Conservation (phyloP, 2,797 vertebrate species). For the Pseudotriccus pelzelni region DNA sequence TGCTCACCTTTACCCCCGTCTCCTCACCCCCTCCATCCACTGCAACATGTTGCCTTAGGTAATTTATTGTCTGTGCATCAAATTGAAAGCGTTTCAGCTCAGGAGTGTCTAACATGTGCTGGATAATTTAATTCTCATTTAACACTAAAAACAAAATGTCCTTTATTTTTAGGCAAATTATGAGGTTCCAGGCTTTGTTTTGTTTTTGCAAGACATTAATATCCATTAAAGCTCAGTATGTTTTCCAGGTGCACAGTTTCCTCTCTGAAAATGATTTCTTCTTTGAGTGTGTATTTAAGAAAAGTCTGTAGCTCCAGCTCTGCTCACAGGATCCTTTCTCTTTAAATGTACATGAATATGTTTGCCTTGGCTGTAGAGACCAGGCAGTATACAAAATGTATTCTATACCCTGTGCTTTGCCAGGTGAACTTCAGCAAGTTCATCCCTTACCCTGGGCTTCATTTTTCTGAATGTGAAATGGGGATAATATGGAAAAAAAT, state of each 20-base stretch:
- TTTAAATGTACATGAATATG: background rate
- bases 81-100: background rate
- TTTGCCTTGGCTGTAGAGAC: conserved; percentile 44
- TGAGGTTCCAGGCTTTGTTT: conserved; percentile 36
- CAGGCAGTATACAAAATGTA: background rate
- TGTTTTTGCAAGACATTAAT: conserved; percentile 36
- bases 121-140: conserved; percentile 30
- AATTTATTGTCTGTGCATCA: conserved; percentile 27
- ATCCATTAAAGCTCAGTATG: conserved; percentile 7
- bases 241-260: conserved; percentile 44
- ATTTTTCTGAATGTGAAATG: background rate
- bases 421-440: conserved; percentile 32
- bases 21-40: background rate
- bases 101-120: background rate
- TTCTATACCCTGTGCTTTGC: background rate
- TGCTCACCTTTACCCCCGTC: background rate
- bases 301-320: background rate
- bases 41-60: background rate
- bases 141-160: conserved; percentile 33
- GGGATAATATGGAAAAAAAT: background rate
- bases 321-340: conserved; percentile 41
- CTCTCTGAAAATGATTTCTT: background rate
- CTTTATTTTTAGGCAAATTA: conserved; percentile 35
- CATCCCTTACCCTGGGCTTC: background rate
- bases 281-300: conserved; percentile 6